These are phyloP conservation scores for Sebastes matsubarae DNA, from an alignment of 2,797 vertebrate species.

Conservation along the genomic window DNA sequence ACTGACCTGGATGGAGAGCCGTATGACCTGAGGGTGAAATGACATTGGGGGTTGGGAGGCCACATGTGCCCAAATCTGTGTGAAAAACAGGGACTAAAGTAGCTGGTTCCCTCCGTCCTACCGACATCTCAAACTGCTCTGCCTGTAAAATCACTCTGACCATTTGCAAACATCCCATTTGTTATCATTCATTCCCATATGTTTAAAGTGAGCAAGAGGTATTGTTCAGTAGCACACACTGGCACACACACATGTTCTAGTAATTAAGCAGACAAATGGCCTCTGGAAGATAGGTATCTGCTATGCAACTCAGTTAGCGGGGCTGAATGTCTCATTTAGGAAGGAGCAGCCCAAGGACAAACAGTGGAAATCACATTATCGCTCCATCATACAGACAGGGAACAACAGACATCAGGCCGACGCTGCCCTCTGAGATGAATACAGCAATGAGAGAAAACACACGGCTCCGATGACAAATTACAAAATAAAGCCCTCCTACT, in stretches of 20 bases:
- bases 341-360: constrained; percentile 66
- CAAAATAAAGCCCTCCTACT: constrained; percentile 33
- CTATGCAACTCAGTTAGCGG: constrained; percentile 59
- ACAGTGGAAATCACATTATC: constrained; percentile 73
- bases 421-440: constrained; percentile 49
- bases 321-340: constrained; percentile 65
- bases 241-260: constrained; percentile 20
- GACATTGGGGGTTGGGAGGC: constrained; percentile 18
- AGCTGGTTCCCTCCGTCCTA: background rate
- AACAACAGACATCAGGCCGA: constrained; percentile 48
- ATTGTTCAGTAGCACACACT: background rate
- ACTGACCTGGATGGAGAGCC: constrained; percentile 69
- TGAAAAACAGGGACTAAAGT: background rate
- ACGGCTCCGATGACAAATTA: constrained; percentile 39
- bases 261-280: constrained; percentile 71
- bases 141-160: background rate
- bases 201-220: constrained; percentile 1
- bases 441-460: constrained; percentile 37
- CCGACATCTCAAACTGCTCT: background rate
- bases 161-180: constrained; percentile 19
- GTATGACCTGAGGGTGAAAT: constrained; percentile 59
- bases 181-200: background rate
- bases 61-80: constrained; percentile 31
- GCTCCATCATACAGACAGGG: constrained; percentile 56
- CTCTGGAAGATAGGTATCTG: constrained; percentile 63